Evolutionary conservation across 2,888 invertebrate species (phyloP).

Genomic region (Marasmarcha lunaedactyla): DNA sequence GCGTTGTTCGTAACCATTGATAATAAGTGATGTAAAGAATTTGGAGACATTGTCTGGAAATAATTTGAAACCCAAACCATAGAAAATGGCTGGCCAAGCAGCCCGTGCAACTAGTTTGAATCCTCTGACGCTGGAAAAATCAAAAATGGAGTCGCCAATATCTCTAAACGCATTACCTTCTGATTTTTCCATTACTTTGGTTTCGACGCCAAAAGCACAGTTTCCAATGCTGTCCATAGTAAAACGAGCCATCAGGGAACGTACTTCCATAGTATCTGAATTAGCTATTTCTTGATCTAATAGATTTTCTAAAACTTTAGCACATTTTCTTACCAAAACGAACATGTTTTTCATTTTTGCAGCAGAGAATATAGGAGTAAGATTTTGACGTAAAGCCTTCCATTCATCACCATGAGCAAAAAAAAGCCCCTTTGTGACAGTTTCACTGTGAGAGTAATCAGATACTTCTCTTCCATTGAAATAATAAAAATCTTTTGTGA

Average conservation of each 20-base stretch:
- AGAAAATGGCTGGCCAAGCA: constrained; percentile 35
- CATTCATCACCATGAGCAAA: constrained; percentile 32
- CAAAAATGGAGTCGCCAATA: constrained; percentile 25
- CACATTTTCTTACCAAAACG: constrained; percentile 27
- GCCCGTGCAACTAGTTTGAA: constrained; percentile 19
- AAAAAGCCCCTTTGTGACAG: constrained; percentile 27
- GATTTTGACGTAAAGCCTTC: constrained; percentile 35
- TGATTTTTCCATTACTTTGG: constrained; percentile 18
- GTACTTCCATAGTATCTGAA: constrained; percentile 18
- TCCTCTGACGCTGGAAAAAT: constrained; percentile 19
- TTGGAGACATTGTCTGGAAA: constrained; percentile 21
- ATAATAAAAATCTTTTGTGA: constrained; percentile 30
- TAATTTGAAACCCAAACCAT: constrained; percentile 21
- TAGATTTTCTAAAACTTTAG: constrained; percentile 21
- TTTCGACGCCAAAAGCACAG: constrained; percentile 26
- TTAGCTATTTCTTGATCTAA: constrained; percentile 17
- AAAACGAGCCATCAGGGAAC: constrained; percentile 21
- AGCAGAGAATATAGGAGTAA: constrained; percentile 34
- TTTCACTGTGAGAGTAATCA: constrained; percentile 23
- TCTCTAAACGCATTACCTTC: constrained; percentile 22
- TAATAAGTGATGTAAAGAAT: constrained; percentile 28
- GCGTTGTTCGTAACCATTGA: constrained; percentile 22
- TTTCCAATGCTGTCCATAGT: constrained; percentile 35
- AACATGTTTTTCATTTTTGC: constrained; percentile 44
- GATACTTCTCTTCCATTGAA: constrained; percentile 32